Evolutionary conservation across 1,140 invertebrate genomes (phyloP).

Genomic region (Drosophila lowei): DNA sequence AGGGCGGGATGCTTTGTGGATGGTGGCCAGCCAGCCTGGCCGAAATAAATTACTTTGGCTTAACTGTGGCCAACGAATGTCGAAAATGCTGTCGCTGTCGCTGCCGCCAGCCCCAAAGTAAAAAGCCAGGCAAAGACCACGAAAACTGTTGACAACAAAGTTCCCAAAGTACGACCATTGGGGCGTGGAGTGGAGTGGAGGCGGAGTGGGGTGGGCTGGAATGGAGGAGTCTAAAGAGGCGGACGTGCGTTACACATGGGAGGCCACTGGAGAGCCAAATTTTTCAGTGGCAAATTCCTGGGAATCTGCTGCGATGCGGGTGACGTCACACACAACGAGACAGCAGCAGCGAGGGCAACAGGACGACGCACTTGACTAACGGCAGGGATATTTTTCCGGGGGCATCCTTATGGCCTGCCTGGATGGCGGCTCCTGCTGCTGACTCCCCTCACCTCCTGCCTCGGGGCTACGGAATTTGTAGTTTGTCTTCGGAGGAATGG

Average conservation of each 20-base stretch:
- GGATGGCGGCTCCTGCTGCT: background rate
- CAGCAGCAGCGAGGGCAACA: slow-evolving; percentile 29
- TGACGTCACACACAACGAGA: slow-evolving; percentile 57
- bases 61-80: slow-evolving; percentile 75
- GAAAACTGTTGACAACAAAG: slow-evolving; percentile 74
- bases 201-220: slow-evolving; percentile 5
- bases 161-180: slow-evolving; percentile 52
- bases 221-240: slow-evolving; percentile 24
- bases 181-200: background rate
- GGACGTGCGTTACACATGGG: slow-evolving; percentile 57
- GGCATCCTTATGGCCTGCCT: background rate
- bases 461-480: slow-evolving; percentile 48
- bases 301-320: slow-evolving; percentile 37
- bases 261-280: slow-evolving; percentile 46
- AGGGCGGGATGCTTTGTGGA: background rate
- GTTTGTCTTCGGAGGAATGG: slow-evolving; percentile 48
- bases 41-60: slow-evolving; percentile 69
- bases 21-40: slow-evolving; percentile 7
- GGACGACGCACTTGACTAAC: slow-evolving; percentile 60
- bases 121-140: slow-evolving; percentile 61
- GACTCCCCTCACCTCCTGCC: background rate
- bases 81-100: slow-evolving; percentile 46
- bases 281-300: slow-evolving; percentile 62
- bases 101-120: slow-evolving; percentile 48
- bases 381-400: slow-evolving; percentile 35